Evolutionary conservation across 53 echinoderm and acorn worm genomes (phyloP).

Genomic region (Apostichopus leukothele): DNA sequence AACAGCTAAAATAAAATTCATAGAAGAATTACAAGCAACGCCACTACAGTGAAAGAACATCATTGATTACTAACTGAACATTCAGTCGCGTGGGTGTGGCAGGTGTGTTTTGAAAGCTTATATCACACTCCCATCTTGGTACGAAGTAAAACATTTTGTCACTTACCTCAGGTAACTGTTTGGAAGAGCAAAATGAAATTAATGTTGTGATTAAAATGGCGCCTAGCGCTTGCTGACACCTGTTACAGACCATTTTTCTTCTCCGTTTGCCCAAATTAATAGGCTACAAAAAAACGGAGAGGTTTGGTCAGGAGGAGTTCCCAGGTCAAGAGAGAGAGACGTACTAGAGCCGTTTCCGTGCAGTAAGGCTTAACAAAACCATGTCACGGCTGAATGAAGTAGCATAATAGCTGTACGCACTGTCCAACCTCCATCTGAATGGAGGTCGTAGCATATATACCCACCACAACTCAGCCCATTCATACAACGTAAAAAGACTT

Average conservation of each 20-base stretch:
- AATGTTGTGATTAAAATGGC: constrained; percentile 5
- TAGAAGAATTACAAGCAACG: too few species aligned
- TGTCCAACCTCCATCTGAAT: neutral
- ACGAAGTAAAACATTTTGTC: neutral
- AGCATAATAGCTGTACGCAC: neutral
- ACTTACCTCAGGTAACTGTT: neutral
- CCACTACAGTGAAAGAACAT: too few species aligned
- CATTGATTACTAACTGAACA: neutral
- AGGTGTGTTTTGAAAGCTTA: neutral
- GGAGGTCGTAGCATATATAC: neutral
- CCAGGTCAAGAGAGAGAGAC: neutral
- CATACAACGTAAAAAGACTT: too few species aligned
- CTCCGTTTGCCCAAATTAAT: neutral
- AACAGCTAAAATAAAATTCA: too few species aligned
- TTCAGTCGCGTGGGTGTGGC: neutral
- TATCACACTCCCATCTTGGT: neutral
- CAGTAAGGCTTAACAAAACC: neutral
- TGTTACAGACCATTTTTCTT: constrained; percentile 14
- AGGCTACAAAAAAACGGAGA: neutral
- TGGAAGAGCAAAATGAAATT: constrained; percentile 2
- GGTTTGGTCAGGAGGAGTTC: constrained; percentile 2
- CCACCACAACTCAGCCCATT: too few species aligned
- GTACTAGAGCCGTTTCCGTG: neutral
- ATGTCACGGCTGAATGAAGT: constrained; percentile 12
- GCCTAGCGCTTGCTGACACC: neutral